phyloP scores from a whole-genome alignment of 2,888 invertebrate genomes.

The Nowickia ferox region DNA sequence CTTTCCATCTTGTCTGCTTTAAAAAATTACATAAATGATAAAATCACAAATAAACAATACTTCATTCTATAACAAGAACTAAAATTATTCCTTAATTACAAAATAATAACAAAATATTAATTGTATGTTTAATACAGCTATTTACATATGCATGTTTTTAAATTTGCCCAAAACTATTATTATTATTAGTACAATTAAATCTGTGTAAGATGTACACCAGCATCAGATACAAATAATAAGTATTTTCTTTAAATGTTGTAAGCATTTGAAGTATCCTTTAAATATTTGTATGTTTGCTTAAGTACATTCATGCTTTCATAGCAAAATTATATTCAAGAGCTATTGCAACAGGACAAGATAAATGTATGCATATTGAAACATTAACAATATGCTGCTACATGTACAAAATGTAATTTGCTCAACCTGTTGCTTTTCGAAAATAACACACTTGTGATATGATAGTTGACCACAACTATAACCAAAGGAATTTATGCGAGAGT shows the following conservation, averaged over 20 bases:
- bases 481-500: background rate
- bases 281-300: constrained; percentile 28
- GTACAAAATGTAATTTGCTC: constrained; percentile 41
- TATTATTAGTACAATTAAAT: constrained; percentile 27
- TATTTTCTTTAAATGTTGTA: background rate
- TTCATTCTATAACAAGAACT: background rate
- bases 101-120: constrained; percentile 11
- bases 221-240: constrained; percentile 17
- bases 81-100: constrained; percentile 9
- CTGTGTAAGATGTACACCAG: background rate
- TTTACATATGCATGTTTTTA: background rate
- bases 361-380: background rate
- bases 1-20: no score
- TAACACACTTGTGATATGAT: constrained; percentile 22
- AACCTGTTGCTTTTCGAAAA: constrained; percentile 35
- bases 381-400: constrained; percentile 5
- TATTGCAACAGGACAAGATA: constrained; percentile 22
- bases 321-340: constrained; percentile 7
- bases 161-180: background rate
- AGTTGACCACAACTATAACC: constrained; percentile 16
- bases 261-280: constrained; percentile 9
- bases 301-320: constrained; percentile 23
- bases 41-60: no score
- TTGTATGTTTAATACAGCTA: background rate
- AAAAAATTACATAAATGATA: no score